A percentile compares a stretch with the other conserved stretches of the same genome.
Evolutionary conservation across 64 coral and sea anemone species (phyloP).

Genomic region (Trachythela sp.): DNA sequence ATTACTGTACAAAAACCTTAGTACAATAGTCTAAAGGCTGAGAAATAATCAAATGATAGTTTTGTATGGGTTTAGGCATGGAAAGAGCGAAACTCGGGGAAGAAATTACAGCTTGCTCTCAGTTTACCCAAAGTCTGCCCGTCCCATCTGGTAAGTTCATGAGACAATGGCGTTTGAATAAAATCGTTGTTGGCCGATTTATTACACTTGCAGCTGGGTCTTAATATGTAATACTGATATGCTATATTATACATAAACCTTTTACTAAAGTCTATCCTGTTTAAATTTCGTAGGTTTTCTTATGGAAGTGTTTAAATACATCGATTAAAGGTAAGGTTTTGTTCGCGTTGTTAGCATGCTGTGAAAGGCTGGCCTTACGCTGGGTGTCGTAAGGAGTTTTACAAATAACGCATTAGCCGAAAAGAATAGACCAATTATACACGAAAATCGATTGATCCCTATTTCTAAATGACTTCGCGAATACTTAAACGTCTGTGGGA

Average conservation of each 20-base stretch:
- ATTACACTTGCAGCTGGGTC: background rate
- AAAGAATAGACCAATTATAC: slow-evolving; percentile 28
- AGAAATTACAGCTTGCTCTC: background rate
- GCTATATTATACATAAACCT: background rate
- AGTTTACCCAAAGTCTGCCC: slow-evolving; percentile 19
- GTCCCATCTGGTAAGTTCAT: background rate
- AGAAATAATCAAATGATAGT: background rate
- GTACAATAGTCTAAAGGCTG: background rate
- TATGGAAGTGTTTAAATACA: slow-evolving; percentile 7
- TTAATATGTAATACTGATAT: background rate
- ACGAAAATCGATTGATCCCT: background rate
- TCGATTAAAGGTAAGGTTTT: background rate
- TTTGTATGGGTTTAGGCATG: background rate
- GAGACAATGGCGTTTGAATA: background rate
- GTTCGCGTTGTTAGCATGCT: slow-evolving; percentile 23
- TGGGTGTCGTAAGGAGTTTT: slow-evolving; percentile 23
- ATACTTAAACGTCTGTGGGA: background rate
- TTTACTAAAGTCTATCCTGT: background rate
- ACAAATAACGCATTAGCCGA: slow-evolving; percentile 16
- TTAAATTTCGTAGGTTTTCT: background rate
- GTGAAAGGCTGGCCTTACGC: background rate
- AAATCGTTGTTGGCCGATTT: background rate
- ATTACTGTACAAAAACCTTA: background rate
- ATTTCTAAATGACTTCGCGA: background rate
- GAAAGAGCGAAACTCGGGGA: background rate